phyloP scores from a whole-genome alignment of 1,140 invertebrate genomes.

The Aphaenogaster ashmeadi region DNA sequence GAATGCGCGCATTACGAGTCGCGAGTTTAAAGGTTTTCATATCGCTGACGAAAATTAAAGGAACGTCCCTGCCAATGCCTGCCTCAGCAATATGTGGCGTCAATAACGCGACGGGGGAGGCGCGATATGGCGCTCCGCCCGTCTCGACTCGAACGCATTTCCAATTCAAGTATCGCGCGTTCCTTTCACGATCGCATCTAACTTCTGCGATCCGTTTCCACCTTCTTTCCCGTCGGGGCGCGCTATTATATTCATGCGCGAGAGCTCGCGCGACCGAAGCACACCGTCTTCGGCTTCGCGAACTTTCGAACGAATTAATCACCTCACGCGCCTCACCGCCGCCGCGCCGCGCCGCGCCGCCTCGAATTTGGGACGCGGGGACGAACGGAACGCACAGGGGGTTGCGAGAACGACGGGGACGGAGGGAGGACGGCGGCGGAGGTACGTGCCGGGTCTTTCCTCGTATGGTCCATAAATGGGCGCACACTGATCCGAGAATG shows the following conservation, averaged over 20 bases:
- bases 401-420: neutral
- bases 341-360: constrained; percentile 47
- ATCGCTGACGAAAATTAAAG: constrained; percentile 52
- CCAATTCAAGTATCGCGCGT: constrained; percentile 64
- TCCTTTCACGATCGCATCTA: constrained; percentile 62
- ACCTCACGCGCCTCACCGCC: constrained; percentile 42
- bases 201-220: constrained; percentile 54
- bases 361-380: constrained; percentile 56
- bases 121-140: constrained; percentile 15
- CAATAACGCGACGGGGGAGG: constrained; percentile 40
- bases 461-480: constrained; percentile 71
- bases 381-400: neutral
- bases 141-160: constrained; percentile 56
- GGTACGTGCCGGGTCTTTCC: constrained; percentile 57
- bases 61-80: constrained; percentile 46
- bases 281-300: constrained; percentile 46
- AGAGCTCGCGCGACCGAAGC: constrained; percentile 30
- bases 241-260: constrained; percentile 59
- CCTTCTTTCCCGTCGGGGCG: constrained; percentile 38
- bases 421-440: neutral
- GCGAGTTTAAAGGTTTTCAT: constrained; percentile 27
- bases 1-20: neutral
- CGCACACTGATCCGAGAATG: constrained; percentile 80
- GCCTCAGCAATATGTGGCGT: constrained; percentile 56
- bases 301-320: constrained; percentile 76